These are phyloP conservation scores for Endotricha flammealis DNA, from an alignment of 2,888 invertebrate species.

Conservation along the genomic window DNA sequence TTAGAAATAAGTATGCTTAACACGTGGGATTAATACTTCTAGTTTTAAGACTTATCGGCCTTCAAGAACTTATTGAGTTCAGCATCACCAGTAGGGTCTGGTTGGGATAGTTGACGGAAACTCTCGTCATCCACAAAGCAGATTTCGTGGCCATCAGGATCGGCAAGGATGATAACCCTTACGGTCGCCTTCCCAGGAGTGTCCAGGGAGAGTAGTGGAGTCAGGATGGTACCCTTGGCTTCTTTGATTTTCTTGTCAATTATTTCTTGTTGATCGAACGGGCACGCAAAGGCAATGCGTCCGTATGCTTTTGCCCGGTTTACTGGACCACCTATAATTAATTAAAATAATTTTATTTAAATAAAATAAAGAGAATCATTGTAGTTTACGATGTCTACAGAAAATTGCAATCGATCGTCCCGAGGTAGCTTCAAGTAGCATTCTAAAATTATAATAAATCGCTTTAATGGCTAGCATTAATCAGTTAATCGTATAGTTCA, in stretches of 20 bases:
- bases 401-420: too few relatives aligned
- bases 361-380: too few relatives aligned
- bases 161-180: conserved; percentile 95
- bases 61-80: conserved; percentile 87
- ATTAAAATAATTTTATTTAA: too few relatives aligned
- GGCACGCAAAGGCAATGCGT: conserved; percentile 95
- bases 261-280: conserved; percentile 84
- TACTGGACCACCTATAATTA: conserved; percentile 76
- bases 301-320: conserved; percentile 95
- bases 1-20: too few relatives aligned
- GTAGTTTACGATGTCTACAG: too few relatives aligned
- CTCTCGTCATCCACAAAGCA: conserved; percentile 99
- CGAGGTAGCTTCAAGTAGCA: too few relatives aligned
- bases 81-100: conserved; percentile 90
- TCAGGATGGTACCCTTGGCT: conserved; percentile 86
- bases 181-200: conserved; percentile 99
- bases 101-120: conserved; percentile 90
- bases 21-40: too few relatives aligned
- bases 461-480: too few relatives aligned
- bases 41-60: conserved; percentile 83
- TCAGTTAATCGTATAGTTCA: too few relatives aligned
- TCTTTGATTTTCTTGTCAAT: conserved; percentile 86
- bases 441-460: too few relatives aligned
- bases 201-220: conserved; percentile 93
- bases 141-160: conserved; percentile 98